These are phyloP conservation scores for Myiotriccus ornatus DNA, from an alignment of 2,797 vertebrate species.

Conservation along the genomic window DNA sequence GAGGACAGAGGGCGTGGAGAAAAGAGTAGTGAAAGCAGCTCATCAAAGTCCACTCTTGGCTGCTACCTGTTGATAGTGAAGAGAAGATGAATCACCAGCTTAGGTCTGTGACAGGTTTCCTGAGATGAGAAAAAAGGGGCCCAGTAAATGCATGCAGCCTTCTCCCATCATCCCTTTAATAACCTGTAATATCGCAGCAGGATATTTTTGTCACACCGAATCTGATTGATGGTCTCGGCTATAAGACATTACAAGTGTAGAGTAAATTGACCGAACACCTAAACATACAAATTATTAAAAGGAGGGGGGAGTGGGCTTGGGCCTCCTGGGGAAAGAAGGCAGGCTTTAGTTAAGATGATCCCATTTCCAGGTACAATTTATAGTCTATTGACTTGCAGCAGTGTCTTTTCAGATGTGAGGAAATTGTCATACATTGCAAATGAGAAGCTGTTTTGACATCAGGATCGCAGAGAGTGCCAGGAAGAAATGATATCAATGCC, in stretches of 20 bases:
- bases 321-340: slow-evolving; percentile 79
- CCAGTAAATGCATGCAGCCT: slow-evolving; percentile 75
- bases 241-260: slow-evolving; percentile 84
- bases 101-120: slow-evolving; percentile 77
- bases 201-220: slow-evolving; percentile 80
- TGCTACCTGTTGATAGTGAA: slow-evolving; percentile 81
- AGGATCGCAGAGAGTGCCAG: slow-evolving; percentile 74
- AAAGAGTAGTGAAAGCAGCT: slow-evolving; percentile 61
- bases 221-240: slow-evolving; percentile 88
- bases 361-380: slow-evolving; percentile 93
- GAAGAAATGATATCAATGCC: slow-evolving; percentile 86
- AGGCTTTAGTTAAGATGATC: slow-evolving; percentile 90
- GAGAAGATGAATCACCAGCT: slow-evolving; percentile 83
- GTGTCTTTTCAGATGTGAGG: slow-evolving; percentile 89
- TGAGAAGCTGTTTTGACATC: slow-evolving; percentile 91
- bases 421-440: slow-evolving; percentile 98
- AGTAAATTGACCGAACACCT: slow-evolving; percentile 88
- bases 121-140: slow-evolving; percentile 81
- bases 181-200: slow-evolving; percentile 86
- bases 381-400: slow-evolving; percentile 94
- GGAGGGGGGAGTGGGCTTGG: slow-evolving; percentile 76
- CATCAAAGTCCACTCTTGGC: slow-evolving; percentile 69
- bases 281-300: slow-evolving; percentile 99
- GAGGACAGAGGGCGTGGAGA: not conserved
- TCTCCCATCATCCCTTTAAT: slow-evolving; percentile 87